Evolutionary conservation across 2,888 invertebrate species (phyloP).

Genomic region (Sarcophaga carnaria): DNA sequence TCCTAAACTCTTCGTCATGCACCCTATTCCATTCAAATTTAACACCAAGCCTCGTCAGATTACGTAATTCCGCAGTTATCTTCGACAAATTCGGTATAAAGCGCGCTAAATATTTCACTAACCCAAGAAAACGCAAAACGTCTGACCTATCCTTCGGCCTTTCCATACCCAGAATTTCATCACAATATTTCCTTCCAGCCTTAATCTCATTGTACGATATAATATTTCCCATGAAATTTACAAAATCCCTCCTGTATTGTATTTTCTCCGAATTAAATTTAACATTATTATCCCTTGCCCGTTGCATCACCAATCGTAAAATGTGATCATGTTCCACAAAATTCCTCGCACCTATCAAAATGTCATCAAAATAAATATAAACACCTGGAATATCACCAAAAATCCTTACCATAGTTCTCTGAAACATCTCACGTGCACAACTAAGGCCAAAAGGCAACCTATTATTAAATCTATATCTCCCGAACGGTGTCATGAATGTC

Average conservation of each 20-base stretch:
- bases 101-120: constrained; percentile 37
- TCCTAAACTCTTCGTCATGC: constrained; percentile 51
- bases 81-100: constrained; percentile 56
- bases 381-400: constrained; percentile 7
- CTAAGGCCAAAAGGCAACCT: constrained; percentile 7
- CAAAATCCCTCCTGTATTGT: constrained; percentile 44
- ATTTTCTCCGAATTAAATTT: constrained; percentile 57
- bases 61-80: constrained; percentile 40
- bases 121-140: constrained; percentile 48
- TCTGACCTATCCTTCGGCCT: constrained; percentile 17
- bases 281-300: constrained; percentile 25
- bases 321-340: constrained; percentile 8
- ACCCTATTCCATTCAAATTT: constrained; percentile 48
- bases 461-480: background rate
- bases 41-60: constrained; percentile 50
- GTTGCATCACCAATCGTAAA: background rate
- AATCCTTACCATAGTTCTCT: background rate
- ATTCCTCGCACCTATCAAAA: background rate
- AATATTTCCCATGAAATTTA: constrained; percentile 60
- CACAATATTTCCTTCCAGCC: constrained; percentile 24
- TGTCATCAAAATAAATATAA: constrained; percentile 11
- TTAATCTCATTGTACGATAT: constrained; percentile 40
- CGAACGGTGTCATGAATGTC: constrained; percentile 23
- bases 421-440: constrained; percentile 17
- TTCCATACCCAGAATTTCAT: constrained; percentile 31